A percentile compares a stretch with the other conserved stretches of the same genome.
Conservation (phyloP, 2,888 invertebrate species). For the Pachycephus smyrnensis region DNA sequence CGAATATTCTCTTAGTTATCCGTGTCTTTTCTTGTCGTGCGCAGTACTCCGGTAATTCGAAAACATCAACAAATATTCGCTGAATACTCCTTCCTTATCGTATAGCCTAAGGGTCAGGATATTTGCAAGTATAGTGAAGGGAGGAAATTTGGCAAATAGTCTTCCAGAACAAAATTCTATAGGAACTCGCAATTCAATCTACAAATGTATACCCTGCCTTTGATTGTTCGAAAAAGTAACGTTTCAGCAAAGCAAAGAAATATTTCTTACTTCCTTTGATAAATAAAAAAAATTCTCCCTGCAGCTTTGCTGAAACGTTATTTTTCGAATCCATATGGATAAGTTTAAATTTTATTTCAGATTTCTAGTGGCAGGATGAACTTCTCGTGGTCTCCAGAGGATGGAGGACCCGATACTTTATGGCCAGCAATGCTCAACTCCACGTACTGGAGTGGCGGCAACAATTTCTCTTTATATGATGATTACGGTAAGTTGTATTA, state of each 20-base stretch:
- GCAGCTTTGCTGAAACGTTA: too few species aligned
- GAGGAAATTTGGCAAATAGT: too few species aligned
- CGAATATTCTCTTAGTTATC: neutral
- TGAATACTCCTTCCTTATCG: neutral
- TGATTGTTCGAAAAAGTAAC: neutral
- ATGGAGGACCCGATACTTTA: slow-evolving; percentile 31
- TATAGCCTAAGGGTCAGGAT: too few species aligned
- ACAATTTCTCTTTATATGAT: slow-evolving; percentile 33
- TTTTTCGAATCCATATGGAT: slow-evolving; percentile 1
- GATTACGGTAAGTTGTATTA: slow-evolving; percentile 36
- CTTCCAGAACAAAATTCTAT: too few species aligned
- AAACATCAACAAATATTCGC: neutral
- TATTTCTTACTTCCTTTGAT: too few species aligned
- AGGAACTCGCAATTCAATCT: neutral
- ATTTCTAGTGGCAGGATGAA: slow-evolving; percentile 39
- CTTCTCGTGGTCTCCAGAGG: slow-evolving; percentile 38
- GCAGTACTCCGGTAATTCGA: neutral
- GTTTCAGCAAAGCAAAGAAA: too few species aligned
- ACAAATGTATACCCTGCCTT: neutral
- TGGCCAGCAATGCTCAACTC: slow-evolving; percentile 31
- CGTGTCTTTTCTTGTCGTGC: neutral
- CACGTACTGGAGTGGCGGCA: slow-evolving; percentile 31
- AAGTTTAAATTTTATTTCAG: slow-evolving; percentile 25
- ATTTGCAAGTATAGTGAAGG: too few species aligned
- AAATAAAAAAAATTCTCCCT: too few species aligned